A percentile compares a stretch with the other conserved stretches of the same genome.
Evolutionary conservation across 1,140 invertebrate species (phyloP).

Genomic region (Catajapyx aquilonaris): DNA sequence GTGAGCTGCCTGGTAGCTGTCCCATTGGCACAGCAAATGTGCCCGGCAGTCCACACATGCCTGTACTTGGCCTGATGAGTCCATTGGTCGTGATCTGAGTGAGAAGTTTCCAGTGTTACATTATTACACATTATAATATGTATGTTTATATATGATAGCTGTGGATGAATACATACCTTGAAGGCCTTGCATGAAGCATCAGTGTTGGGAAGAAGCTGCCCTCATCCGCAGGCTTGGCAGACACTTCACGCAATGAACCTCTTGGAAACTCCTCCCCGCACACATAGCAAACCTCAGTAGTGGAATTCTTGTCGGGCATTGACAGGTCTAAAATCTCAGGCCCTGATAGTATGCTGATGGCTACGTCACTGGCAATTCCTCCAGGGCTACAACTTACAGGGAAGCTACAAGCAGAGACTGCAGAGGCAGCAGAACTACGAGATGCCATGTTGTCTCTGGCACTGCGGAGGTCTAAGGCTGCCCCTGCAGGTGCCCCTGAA

Average conservation of each 20-base stretch:
- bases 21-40: constrained; percentile 65
- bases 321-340: constrained; percentile 64
- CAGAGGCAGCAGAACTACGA: constrained; percentile 1
- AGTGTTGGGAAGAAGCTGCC: constrained; percentile 67
- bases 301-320: constrained; percentile 76
- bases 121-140: too few species aligned
- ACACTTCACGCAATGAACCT: constrained; percentile 44
- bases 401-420: background rate
- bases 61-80: constrained; percentile 53
- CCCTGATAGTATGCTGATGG: constrained; percentile 16
- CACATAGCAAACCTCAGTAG: constrained; percentile 57
- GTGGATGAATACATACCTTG: too few species aligned
- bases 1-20: constrained; percentile 33
- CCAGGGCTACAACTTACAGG: constrained; percentile 15
- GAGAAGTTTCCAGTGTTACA: too few species aligned
- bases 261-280: constrained; percentile 68
- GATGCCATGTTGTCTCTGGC: background rate
- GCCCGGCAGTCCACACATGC: constrained; percentile 59
- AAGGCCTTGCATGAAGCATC: constrained; percentile 56
- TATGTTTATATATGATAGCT: too few species aligned
- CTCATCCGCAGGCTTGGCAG: constrained; percentile 29
- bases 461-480: background rate
- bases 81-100: constrained; percentile 61
- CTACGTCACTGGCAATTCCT: too few species aligned
- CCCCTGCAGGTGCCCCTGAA: background rate